Conservation (phyloP, 2,888 invertebrate genomes). For the Rhimphoctona megacephalus region DNA sequence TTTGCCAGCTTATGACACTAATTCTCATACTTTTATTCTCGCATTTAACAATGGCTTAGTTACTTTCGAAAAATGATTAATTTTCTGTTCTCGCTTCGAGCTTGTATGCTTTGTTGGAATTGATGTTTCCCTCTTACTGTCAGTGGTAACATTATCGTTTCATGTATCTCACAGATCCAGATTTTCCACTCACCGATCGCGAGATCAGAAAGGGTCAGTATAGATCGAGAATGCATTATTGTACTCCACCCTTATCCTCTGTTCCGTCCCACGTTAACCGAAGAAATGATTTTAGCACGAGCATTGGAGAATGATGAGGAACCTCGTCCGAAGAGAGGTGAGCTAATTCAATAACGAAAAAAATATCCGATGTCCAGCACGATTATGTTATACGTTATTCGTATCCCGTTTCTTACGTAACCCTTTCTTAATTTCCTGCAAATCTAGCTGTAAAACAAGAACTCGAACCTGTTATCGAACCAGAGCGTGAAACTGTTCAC, state of each 20-base stretch:
- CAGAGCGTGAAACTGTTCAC: slow-evolving; percentile 44
- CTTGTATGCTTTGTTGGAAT: slow-evolving; percentile 38
- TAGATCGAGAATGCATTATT: slow-evolving; percentile 19
- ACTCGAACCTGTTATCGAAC: slow-evolving; percentile 65
- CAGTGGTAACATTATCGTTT: slow-evolving; percentile 69
- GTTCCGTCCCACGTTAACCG: slow-evolving; percentile 35
- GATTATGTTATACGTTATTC: slow-evolving; percentile 7
- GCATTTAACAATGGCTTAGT: slow-evolving; percentile 14
- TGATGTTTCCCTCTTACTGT: slow-evolving; percentile 17
- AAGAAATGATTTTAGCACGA: slow-evolving; percentile 78
- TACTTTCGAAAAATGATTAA: neutral
- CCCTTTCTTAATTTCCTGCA: neutral
- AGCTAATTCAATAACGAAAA: slow-evolving; percentile 15
- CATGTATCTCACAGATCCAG: slow-evolving; percentile 77
- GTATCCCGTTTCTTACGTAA: slow-evolving; percentile 9
- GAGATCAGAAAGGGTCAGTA: slow-evolving; percentile 83
- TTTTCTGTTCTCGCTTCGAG: slow-evolving; percentile 67
- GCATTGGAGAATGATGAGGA: slow-evolving; percentile 74
- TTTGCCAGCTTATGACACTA: slow-evolving; percentile 41
- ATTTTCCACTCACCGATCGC: slow-evolving; percentile 80
- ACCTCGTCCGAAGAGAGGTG: slow-evolving; percentile 68
- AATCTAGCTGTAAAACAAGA: slow-evolving; percentile 44
- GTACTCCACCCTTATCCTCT: slow-evolving; percentile 3
- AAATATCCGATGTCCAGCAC: slow-evolving; percentile 3
- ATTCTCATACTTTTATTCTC: slow-evolving; percentile 1